Conservation (phyloP, 92 coral and sea anemone genomes). For the Umimayanthus kanabou region DNA sequence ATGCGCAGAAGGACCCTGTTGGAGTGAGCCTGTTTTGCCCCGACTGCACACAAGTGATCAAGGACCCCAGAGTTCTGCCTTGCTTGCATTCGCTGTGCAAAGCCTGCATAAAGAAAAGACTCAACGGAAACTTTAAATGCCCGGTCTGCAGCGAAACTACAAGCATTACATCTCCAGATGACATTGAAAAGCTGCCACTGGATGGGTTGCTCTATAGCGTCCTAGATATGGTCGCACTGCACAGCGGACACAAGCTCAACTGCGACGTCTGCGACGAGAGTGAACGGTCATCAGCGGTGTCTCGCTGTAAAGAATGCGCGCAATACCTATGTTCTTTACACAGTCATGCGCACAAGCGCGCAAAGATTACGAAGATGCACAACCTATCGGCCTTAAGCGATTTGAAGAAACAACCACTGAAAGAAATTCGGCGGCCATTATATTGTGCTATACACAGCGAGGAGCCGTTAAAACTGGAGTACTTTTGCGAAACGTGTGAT, state of each 20-base stretch:
- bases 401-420: slow-evolving; percentile 59
- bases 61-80: slow-evolving; percentile 65
- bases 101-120: slow-evolving; percentile 55
- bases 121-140: slow-evolving; percentile 61
- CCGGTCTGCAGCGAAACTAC: slow-evolving; percentile 59
- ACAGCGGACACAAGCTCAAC: slow-evolving; percentile 52
- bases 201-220: slow-evolving; percentile 65
- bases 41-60: slow-evolving; percentile 52
- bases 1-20: slow-evolving; percentile 35
- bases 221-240: slow-evolving; percentile 64
- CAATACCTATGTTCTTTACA: slow-evolving; percentile 60
- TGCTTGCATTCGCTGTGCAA: slow-evolving; percentile 68
- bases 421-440: slow-evolving; percentile 60
- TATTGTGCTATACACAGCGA: slow-evolving; percentile 47
- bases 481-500: slow-evolving; percentile 59
- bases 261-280: slow-evolving; percentile 74
- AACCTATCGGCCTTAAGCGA: slow-evolving; percentile 38
- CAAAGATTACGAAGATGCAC: slow-evolving; percentile 55
- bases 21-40: slow-evolving; percentile 70
- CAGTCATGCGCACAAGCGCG: slow-evolving; percentile 62
- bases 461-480: slow-evolving; percentile 39
- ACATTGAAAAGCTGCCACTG: slow-evolving; percentile 49
- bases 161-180: slow-evolving; percentile 41
- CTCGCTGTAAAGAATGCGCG: slow-evolving; percentile 71
- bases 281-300: slow-evolving; percentile 63